phyloP scores from a whole-genome alignment of 2,113 vertebrate genomes.

The Opisthocomus hoazin region DNA sequence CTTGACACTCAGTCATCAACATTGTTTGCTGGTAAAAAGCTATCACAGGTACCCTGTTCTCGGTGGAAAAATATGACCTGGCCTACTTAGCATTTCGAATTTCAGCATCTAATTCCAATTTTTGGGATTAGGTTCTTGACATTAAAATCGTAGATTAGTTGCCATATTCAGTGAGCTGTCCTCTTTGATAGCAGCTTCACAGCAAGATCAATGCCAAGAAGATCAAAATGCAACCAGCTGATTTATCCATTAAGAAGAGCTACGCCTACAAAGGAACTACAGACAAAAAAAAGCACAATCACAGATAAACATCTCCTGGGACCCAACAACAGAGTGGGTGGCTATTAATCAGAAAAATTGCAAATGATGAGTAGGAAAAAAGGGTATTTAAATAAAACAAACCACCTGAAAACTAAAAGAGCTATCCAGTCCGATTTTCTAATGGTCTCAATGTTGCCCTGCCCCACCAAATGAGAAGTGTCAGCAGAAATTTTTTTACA shows the following conservation, averaged over 20 bases:
- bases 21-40: background rate
- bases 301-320: conserved; percentile 24
- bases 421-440: background rate
- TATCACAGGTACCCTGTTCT: background rate
- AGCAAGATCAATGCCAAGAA: background rate
- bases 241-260: background rate
- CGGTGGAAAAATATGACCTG: background rate
- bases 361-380: background rate
- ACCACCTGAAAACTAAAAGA: background rate
- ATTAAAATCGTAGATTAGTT: background rate
- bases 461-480: background rate
- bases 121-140: background rate
- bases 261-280: background rate
- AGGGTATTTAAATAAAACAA: background rate
- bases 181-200: background rate
- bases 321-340: background rate
- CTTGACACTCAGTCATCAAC: background rate
- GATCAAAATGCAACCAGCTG: background rate
- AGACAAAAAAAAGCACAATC: background rate
- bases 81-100: background rate
- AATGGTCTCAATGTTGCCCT: background rate
- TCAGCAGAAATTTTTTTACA: background rate
- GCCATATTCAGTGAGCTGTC: background rate
- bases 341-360: background rate
- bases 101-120: background rate